Conservation (phyloP, 2,797 vertebrate genomes). For the Anableps anableps region DNA sequence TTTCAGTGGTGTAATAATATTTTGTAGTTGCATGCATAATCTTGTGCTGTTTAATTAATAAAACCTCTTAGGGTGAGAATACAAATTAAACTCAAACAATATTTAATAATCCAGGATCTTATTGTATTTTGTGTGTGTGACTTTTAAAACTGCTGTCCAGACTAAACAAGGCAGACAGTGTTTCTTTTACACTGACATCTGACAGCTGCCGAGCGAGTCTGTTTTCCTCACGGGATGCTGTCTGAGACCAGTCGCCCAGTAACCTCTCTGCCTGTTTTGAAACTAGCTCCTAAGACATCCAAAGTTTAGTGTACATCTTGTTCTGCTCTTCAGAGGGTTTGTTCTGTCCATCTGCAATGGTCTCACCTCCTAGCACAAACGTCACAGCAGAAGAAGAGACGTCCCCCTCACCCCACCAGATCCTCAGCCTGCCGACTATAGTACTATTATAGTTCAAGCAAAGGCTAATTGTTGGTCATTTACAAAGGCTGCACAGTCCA, state of each 20-base stretch:
- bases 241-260: conserved; percentile 52
- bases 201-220: neutral
- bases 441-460: conserved; percentile 78
- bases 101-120: neutral
- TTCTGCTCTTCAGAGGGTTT: conserved; percentile 43
- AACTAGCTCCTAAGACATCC: conserved; percentile 46
- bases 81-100: neutral
- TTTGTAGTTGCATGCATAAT: neutral
- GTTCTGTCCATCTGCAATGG: conserved; percentile 50
- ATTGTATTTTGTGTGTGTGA: neutral
- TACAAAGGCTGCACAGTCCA: conserved; percentile 73
- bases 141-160: neutral
- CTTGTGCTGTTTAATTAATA: neutral
- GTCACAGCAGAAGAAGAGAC: conserved; percentile 73
- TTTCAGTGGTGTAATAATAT: neutral
- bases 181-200: neutral
- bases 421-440: conserved; percentile 63
- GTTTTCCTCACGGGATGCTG: conserved; percentile 14
- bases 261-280: conserved; percentile 72
- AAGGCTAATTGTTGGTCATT: conserved; percentile 75
- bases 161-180: neutral
- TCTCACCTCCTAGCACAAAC: conserved; percentile 73
- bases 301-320: conserved; percentile 39
- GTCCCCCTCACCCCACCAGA: conserved; percentile 76
- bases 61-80: neutral